Conservation (phyloP, 2,113 vertebrate species). For the Hypocryptadius cinnamomeus region DNA sequence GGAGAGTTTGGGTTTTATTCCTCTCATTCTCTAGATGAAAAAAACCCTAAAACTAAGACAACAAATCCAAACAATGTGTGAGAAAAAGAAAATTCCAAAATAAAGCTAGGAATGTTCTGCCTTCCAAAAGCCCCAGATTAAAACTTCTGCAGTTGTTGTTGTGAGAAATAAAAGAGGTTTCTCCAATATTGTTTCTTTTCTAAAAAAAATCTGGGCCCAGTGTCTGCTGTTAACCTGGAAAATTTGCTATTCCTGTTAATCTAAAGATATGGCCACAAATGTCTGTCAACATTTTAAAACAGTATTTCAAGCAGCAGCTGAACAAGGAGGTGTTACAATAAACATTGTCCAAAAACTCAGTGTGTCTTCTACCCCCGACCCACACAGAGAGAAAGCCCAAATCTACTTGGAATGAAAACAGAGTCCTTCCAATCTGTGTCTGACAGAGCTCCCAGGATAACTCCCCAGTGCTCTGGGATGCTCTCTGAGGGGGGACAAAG, state of each 20-base stretch:
- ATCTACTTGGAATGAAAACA: background rate
- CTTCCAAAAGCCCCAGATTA: background rate
- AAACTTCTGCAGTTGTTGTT: background rate
- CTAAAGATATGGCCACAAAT: background rate
- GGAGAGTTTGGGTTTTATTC: background rate
- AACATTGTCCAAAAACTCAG: background rate
- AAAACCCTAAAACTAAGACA: background rate
- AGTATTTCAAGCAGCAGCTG: background rate
- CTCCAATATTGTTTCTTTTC: background rate
- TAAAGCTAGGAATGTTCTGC: background rate
- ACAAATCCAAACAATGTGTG: background rate
- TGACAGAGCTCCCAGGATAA: background rate
- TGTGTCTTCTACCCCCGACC: background rate
- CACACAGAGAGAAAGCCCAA: background rate
- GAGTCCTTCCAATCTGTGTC: background rate
- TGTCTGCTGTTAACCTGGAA: background rate
- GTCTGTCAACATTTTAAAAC: background rate
- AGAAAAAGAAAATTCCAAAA: background rate
- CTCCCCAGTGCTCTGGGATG: fast-evolving
- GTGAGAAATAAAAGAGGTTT: background rate
- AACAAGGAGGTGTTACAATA: background rate
- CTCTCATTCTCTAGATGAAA: background rate
- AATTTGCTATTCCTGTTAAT: background rate
- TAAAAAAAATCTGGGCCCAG: background rate
- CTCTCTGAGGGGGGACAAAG: background rate